Conservation (phyloP, 2,113 vertebrate species). For the Axis porcinus region DNA sequence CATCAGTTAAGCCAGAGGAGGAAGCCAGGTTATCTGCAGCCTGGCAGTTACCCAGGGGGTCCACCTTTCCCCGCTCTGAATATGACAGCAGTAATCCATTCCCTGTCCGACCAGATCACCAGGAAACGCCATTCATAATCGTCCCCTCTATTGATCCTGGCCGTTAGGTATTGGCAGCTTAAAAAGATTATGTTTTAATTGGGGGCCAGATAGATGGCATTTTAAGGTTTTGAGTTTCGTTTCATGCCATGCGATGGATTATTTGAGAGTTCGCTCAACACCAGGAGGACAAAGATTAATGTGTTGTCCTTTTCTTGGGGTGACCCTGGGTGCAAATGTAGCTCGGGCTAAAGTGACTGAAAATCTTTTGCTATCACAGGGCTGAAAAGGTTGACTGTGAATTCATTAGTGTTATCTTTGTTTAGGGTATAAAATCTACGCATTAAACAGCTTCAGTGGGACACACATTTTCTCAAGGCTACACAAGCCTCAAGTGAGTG, state of each 20-base stretch:
- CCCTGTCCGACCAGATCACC: slow-evolving; percentile 75
- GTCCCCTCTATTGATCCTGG: slow-evolving; percentile 84
- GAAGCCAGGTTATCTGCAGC: not conserved
- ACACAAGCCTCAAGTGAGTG: not conserved
- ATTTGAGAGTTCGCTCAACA: slow-evolving; percentile 76
- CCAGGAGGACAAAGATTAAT: slow-evolving; percentile 85
- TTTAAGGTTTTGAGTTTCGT: slow-evolving; percentile 84
- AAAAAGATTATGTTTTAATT: slow-evolving; percentile 92
- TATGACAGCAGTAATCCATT: slow-evolving; percentile 71
- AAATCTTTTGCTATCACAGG: slow-evolving; percentile 83
- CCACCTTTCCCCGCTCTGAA: slow-evolving; percentile 58
- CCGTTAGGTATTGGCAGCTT: slow-evolving; percentile 84
- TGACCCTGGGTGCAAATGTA: slow-evolving; percentile 80
- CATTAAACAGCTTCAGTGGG: slow-evolving; percentile 19
- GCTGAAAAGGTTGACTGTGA: slow-evolving; percentile 85
- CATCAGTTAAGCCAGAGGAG: not conserved
- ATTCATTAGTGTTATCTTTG: slow-evolving; percentile 84
- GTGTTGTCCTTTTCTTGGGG: slow-evolving; percentile 84
- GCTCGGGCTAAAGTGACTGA: slow-evolving; percentile 82
- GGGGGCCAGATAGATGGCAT: slow-evolving; percentile 84
- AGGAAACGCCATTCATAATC: slow-evolving; percentile 83
- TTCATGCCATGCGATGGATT: slow-evolving; percentile 78
- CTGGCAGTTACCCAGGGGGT: slow-evolving; percentile 42
- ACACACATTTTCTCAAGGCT: not conserved
- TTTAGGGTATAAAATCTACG: slow-evolving; percentile 73